Evolutionary conservation across 2,888 invertebrate genomes (phyloP), one percentile per base, ranked within the genome.

Genomic region (Stenurella melanura): DNA sequence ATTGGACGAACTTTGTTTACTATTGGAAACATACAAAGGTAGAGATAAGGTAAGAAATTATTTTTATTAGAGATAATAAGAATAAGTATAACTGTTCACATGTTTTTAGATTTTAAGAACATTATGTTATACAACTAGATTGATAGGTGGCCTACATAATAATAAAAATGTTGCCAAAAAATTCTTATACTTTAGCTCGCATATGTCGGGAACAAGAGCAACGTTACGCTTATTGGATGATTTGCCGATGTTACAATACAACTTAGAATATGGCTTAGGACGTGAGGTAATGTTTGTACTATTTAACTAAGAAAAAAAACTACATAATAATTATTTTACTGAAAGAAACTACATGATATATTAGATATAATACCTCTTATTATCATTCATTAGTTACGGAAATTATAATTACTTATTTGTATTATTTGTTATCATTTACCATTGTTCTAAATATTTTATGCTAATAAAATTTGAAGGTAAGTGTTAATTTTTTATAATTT

Each of bases 141-240:
- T 95, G 42, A 91, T 93, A 79, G 91, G 93, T 17, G 94, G 95
- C 17, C 91, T 94, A 75, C 90, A 91, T n/a, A 90, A 90, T 0
- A 91, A 94, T 87, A 91, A 92, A 84, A 91, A 92, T 85, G 89
- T 93, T 83, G 90, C 92, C 10, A 92, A 93, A 7, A 92, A 92
- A 81, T 91, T 92, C 75, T 90, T 91, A 80, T 90, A 86, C 68
- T 91, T 94, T 82, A 94, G 95, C 80, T 94, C 94, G 9, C 92
- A 93, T 81, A 92, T 96, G 86, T 96, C 96, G 57, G 92, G 91
- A 21, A 95, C 95, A 26, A 91, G 97, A 83, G 93, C 95, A 76
- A 94, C 96, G 80, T 90, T 97, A 75, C 91, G 97, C 54, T 91
- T 97, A 54, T 93, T 97, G 83, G 97, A 97, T 90, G 97, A 97